Conservation (phyloP, 2,113 vertebrate species). For the Ancistrus triradiatus region DNA sequence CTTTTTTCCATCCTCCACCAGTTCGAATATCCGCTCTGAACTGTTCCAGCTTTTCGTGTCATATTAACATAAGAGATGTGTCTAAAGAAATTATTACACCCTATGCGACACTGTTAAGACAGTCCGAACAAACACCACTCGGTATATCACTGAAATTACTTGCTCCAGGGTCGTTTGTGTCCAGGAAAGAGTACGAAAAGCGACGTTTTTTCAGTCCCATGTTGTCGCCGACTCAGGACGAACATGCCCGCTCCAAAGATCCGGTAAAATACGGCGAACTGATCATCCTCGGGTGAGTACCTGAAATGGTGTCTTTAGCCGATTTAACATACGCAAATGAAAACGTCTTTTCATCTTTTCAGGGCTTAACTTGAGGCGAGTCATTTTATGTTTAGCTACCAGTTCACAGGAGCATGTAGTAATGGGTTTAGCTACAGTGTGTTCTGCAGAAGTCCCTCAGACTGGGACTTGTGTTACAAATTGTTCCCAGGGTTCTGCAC, state of each 20-base stretch:
- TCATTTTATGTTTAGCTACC: background rate
- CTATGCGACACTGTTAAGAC: background rate
- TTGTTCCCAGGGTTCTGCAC: too few relatives aligned
- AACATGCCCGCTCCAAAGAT: slow-evolving; percentile 86
- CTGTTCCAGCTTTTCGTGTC: slow-evolving; percentile 2
- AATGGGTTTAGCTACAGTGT: background rate
- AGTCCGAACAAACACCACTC: background rate
- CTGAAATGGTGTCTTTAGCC: too few relatives aligned
- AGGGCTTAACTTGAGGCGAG: too few relatives aligned
- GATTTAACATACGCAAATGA: too few relatives aligned
- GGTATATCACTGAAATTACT: background rate
- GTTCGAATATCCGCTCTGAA: slow-evolving; percentile 13
- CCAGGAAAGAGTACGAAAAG: slow-evolving; percentile 17
- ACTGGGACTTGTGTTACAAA: background rate
- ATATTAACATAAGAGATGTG: slow-evolving; percentile 18
- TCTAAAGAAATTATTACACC: background rate
- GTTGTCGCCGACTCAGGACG: slow-evolving; percentile 89
- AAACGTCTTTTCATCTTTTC: too few relatives aligned
- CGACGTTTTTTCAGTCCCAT: slow-evolving; percentile 70
- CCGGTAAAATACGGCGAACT: slow-evolving; percentile 92
- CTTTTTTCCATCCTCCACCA: slow-evolving; percentile 54
- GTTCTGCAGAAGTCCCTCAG: slow-evolving; percentile 16
- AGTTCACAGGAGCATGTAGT: background rate
- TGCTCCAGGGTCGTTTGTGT: slow-evolving; percentile 14
- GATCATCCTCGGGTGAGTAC: slow-evolving; percentile 91